A percentile compares a stretch with the other conserved stretches of the same genome.
phyloP scores from a whole-genome alignment of 2,113 vertebrate genomes.

The Columba janthina region DNA sequence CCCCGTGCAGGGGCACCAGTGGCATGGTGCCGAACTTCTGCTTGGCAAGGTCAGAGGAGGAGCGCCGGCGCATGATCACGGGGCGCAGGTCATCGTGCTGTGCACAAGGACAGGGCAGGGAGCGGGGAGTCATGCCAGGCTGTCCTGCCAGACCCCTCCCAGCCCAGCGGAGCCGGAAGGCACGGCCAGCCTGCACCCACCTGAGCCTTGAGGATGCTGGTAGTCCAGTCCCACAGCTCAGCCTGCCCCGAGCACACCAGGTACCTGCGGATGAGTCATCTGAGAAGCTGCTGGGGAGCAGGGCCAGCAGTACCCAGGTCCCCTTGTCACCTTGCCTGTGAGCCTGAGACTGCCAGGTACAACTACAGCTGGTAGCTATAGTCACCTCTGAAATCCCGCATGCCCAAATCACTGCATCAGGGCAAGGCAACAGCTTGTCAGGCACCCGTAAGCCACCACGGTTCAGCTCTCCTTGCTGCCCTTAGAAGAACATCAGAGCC shows the following conservation, averaged over 20 bases:
- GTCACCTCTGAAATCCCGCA: neutral
- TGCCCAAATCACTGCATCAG: neutral
- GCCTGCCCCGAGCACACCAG: conserved; percentile 84
- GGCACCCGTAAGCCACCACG: neutral
- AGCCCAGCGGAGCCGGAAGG: no score
- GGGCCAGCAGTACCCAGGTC: rapidly evolving
- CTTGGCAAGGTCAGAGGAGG: conserved; percentile 90
- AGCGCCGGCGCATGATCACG: conserved; percentile 85
- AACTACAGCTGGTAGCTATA: neutral
- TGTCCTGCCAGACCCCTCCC: neutral
- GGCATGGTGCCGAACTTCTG: conserved; percentile 99
- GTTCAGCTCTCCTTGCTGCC: neutral
- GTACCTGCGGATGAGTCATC: conserved; percentile 73
- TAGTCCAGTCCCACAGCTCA: conserved; percentile 96
- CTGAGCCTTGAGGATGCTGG: conserved; percentile 93
- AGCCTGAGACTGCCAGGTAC: neutral
- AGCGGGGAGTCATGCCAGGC: neutral
- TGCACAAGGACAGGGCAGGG: neutral
- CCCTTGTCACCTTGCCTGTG: neutral
- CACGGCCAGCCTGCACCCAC: conserved; percentile 47
- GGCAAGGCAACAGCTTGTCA: rapidly evolving
- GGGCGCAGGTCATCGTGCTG: conserved; percentile 86
- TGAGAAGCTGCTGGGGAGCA: neutral
- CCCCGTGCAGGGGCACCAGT: conserved; percentile 88
- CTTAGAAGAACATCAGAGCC: neutral